These are phyloP conservation scores for Noturus placidus DNA, from an alignment of 2,113 vertebrate genomes.

Conservation along the genomic window DNA sequence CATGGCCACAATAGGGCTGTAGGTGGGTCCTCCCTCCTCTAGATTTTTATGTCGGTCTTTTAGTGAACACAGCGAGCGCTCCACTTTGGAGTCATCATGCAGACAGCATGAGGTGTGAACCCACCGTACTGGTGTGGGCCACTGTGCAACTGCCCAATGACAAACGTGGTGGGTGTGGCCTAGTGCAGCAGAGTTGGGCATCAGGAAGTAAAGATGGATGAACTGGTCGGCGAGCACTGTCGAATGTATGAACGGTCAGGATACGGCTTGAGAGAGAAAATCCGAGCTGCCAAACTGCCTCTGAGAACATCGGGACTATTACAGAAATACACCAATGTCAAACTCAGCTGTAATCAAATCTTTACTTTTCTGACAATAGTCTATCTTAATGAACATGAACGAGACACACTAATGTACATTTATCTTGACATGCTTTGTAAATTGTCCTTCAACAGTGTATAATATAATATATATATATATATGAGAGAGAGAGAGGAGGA, in stretches of 20 bases:
- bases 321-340: slow-evolving; percentile 4
- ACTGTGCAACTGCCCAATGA: slow-evolving; percentile 52
- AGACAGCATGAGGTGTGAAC: slow-evolving; percentile 78
- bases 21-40: slow-evolving; percentile 93
- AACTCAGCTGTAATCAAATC: not conserved
- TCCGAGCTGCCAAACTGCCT: slow-evolving; percentile 56
- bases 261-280: slow-evolving; percentile 53
- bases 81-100: slow-evolving; percentile 89
- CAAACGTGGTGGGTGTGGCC: slow-evolving; percentile 49
- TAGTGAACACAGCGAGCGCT: slow-evolving; percentile 89
- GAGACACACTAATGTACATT: not conserved
- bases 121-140: slow-evolving; percentile 68
- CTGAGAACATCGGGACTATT: slow-evolving; percentile 68
- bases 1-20: slow-evolving; percentile 79
- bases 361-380: not conserved
- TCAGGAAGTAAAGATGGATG: slow-evolving; percentile 55
- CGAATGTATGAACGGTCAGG: slow-evolving; percentile 54
- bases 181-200: slow-evolving; percentile 37
- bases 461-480: too few species aligned
- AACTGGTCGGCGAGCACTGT: slow-evolving; percentile 45
- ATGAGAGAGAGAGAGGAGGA: too few species aligned
- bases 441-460: not conserved
- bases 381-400: not conserved
- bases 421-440: not conserved
- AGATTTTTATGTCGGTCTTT: slow-evolving; percentile 96